These are phyloP conservation scores for Drosophila nannoptera DNA, from an alignment of 1,140 invertebrate species.

Conservation along the genomic window DNA sequence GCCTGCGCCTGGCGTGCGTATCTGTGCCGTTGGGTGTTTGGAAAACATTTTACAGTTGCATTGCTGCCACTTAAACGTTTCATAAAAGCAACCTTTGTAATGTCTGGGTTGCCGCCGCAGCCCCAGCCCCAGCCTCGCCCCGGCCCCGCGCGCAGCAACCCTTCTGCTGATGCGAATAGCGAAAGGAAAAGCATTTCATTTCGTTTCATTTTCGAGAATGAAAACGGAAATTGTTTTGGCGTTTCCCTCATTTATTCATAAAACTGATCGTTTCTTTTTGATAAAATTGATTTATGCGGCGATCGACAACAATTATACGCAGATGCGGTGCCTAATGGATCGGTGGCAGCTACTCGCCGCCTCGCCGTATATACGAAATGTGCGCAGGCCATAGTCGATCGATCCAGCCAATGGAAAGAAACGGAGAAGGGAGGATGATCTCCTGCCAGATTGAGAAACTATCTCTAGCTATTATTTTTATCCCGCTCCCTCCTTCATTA, in stretches of 20 bases:
- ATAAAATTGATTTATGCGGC: conserved; percentile 77
- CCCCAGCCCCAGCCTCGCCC: conserved; percentile 1
- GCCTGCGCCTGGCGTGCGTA: conserved; percentile 16
- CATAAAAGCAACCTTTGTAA: conserved; percentile 77
- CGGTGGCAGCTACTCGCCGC: conserved; percentile 39
- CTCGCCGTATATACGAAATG: neutral
- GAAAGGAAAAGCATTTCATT: conserved; percentile 51
- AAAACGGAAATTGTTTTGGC: conserved; percentile 69
- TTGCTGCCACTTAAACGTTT: conserved; percentile 73
- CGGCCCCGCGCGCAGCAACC: conserved; percentile 18
- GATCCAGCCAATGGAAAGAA: no score
- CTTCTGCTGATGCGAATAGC: conserved; percentile 55
- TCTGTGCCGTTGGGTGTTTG: conserved; percentile 3
- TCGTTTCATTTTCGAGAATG: conserved; percentile 28
- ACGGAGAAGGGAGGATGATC: no score
- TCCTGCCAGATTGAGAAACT: no score
- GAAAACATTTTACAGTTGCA: conserved; percentile 76
- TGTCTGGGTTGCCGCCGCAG: conserved; percentile 49
- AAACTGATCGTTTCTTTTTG: conserved; percentile 72
- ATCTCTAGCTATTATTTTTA: no score
- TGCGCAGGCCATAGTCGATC: no score
- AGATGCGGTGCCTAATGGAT: conserved; percentile 77
- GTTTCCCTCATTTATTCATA: conserved; percentile 68
- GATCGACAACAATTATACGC: conserved; percentile 75
- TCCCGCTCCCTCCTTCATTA: neutral